Evolutionary conservation across 2,888 invertebrate species (phyloP).

Genomic region (Apamea crenata): DNA sequence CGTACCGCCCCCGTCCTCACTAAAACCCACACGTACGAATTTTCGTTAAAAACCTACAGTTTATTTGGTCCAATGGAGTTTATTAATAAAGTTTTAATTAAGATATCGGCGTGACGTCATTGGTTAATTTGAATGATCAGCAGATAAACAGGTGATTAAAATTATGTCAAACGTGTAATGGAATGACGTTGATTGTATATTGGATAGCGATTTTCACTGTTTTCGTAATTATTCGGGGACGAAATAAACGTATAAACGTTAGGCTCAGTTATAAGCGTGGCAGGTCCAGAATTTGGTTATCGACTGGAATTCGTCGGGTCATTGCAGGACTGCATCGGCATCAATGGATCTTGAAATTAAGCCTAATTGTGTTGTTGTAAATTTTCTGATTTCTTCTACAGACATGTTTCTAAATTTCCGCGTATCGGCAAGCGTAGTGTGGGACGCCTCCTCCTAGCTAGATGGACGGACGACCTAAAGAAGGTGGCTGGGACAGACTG

Average conservation of each 20-base stretch:
- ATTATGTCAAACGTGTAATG: slow-evolving; percentile 77
- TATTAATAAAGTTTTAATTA: slow-evolving; percentile 88
- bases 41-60: slow-evolving; percentile 84
- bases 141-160: slow-evolving; percentile 83
- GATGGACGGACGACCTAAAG: too few species aligned
- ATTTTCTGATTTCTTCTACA: background rate
- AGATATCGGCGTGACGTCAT: slow-evolving; percentile 82
- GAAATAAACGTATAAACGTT: background rate
- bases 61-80: slow-evolving; percentile 82
- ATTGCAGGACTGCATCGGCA: background rate
- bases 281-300: background rate
- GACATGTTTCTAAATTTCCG: too few species aligned
- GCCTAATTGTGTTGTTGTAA: background rate
- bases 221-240: slow-evolving; percentile 16
- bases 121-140: slow-evolving; percentile 86
- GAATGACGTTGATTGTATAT: slow-evolving; percentile 59
- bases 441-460: too few species aligned
- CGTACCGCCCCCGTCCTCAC: slow-evolving; percentile 55
- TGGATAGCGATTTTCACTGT: slow-evolving; percentile 27
- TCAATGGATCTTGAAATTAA: background rate
- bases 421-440: too few species aligned
- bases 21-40: slow-evolving; percentile 67
- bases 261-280: background rate
- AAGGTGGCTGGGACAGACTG: too few species aligned
- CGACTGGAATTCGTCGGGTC: background rate